phyloP scores from a whole-genome alignment of 2,797 vertebrate genomes.

The Mus spretus region DNA sequence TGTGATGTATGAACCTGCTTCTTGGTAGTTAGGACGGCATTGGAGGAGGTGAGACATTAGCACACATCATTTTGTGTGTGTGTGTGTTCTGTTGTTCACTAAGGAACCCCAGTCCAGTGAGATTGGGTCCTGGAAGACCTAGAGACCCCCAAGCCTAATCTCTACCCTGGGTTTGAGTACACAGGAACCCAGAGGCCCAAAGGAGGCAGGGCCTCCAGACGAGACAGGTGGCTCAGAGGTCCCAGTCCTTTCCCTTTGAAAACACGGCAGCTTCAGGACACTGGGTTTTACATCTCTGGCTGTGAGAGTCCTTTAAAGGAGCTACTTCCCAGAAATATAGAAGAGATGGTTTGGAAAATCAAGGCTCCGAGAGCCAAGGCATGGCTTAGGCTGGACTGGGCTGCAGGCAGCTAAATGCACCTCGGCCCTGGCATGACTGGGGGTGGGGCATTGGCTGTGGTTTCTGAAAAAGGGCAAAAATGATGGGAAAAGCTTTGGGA shows the following conservation, averaged over 20 bases:
- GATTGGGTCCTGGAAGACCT: neutral
- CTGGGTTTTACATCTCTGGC: neutral
- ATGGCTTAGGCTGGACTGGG: constrained; percentile 19
- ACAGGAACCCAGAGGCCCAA: neutral
- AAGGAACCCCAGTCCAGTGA: neutral
- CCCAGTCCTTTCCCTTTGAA: neutral
- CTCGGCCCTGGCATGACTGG: constrained; percentile 68
- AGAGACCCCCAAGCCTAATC: neutral
- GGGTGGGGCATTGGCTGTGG: constrained; percentile 86
- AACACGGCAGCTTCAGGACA: neutral
- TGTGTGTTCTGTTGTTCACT: neutral
- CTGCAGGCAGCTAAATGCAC: constrained; percentile 71
- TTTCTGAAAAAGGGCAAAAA: constrained; percentile 86
- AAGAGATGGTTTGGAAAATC: neutral
- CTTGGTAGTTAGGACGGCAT: neutral
- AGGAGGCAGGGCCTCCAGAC: neutral
- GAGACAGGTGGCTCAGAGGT: neutral
- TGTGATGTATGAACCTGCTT: neutral
- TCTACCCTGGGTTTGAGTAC: neutral
- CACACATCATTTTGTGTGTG: neutral
- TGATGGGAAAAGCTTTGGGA: constrained; percentile 90
- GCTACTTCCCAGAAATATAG: neutral
- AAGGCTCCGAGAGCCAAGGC: neutral
- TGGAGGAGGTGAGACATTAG: neutral
- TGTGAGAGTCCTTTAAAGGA: neutral